Conservation (phyloP, 2,888 invertebrate species). For the Plusia festucae region DNA sequence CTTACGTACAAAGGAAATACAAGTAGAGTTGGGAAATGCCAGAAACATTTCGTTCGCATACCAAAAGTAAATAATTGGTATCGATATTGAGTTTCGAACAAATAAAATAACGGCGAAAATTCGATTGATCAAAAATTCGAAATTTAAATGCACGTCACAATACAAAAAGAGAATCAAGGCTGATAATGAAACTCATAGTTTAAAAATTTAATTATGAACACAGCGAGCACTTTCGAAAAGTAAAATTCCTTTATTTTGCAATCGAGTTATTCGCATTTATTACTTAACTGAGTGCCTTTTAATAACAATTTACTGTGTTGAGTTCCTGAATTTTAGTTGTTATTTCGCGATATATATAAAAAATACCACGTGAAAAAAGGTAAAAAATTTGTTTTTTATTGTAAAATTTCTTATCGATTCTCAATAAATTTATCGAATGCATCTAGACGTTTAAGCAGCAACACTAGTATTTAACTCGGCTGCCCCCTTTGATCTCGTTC, state of each 20-base stretch:
- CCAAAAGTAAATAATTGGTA: not conserved
- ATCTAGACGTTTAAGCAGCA: constrained; percentile 32
- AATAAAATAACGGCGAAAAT: not conserved
- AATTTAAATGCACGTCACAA: constrained; percentile 7
- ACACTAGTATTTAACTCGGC: constrained; percentile 47
- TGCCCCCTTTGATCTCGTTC: constrained; percentile 72
- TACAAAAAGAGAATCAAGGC: constrained; percentile 10
- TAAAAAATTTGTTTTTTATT: too few relatives aligned
- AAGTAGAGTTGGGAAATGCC: constrained; percentile 37
- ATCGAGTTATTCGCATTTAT: not conserved
- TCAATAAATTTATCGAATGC: constrained; percentile 22
- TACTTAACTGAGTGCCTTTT: not conserved
- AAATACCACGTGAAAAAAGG: too few relatives aligned
- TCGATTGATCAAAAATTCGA: constrained; percentile 14
- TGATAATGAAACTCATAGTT: constrained; percentile 20
- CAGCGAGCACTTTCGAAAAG: not conserved
- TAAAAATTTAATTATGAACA: constrained; percentile 35
- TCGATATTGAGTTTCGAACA: constrained; percentile 9
- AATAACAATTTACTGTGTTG: not conserved
- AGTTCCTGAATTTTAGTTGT: not conserved
- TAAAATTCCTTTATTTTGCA: constrained; percentile 6
- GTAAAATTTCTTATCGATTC: constrained; percentile 10
- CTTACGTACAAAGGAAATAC: constrained; percentile 43
- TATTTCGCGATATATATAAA: not conserved
- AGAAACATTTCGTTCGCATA: constrained; percentile 11